These are phyloP conservation scores for Hoplodrina ambigua DNA, from an alignment of 2,888 invertebrate genomes.

Conservation along the genomic window DNA sequence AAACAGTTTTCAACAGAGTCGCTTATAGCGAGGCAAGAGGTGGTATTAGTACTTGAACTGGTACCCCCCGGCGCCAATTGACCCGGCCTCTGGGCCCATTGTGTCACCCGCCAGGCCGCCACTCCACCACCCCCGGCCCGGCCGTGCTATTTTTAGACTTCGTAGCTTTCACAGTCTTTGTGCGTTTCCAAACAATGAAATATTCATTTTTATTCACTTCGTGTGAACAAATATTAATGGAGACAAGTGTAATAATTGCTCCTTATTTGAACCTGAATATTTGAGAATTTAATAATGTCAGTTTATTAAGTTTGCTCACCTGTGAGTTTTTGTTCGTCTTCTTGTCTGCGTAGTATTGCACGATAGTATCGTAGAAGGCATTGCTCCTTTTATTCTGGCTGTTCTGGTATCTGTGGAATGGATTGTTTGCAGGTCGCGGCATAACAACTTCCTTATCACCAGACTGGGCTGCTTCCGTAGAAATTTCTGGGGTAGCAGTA, in stretches of 20 bases:
- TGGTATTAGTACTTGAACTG: slow-evolving; percentile 66
- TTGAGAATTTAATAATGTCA: neutral
- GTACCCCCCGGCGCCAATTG: slow-evolving; percentile 77
- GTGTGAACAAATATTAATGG: slow-evolving; percentile 18
- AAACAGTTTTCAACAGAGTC: slow-evolving; percentile 45
- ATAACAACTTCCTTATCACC: slow-evolving; percentile 91
- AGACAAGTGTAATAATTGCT: slow-evolving; percentile 16
- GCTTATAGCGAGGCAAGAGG: slow-evolving; percentile 65
- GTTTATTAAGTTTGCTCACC: slow-evolving; percentile 84
- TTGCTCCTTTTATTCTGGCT: slow-evolving; percentile 76
- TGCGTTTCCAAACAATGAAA: slow-evolving; percentile 69
- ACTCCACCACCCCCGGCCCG: slow-evolving; percentile 82
- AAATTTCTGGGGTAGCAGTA: slow-evolving; percentile 77
- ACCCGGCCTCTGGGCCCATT: slow-evolving; percentile 85
- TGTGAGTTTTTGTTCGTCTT: slow-evolving; percentile 88
- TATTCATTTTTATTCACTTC: slow-evolving; percentile 55
- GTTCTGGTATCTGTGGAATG: slow-evolving; percentile 75
- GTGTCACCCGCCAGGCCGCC: slow-evolving; percentile 87
- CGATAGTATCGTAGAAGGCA: slow-evolving; percentile 87
- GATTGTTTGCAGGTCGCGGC: slow-evolving; percentile 89
- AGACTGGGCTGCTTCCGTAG: slow-evolving; percentile 64
- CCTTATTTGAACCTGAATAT: slow-evolving; percentile 6
- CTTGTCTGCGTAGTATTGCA: slow-evolving; percentile 85
- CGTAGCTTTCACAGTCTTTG: slow-evolving; percentile 77
- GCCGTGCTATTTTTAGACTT: slow-evolving; percentile 88